Base-by-base conservation (phyloP, 2,113 vertebrate genomes). In the Phyllopteryx taeniolatus region DNA sequence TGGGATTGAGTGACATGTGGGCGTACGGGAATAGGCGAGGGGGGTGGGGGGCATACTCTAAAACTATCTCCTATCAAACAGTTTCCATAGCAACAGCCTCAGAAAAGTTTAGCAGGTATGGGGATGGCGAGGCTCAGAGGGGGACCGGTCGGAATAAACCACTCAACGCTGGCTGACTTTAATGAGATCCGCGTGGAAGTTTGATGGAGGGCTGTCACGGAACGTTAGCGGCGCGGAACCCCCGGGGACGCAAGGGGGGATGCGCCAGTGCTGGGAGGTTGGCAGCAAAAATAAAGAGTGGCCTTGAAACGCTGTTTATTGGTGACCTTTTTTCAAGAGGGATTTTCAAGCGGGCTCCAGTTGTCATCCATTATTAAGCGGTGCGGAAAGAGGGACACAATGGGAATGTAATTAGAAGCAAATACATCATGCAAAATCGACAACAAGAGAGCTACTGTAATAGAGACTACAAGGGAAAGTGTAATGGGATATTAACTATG, bases 31-130 rank as follows among this genome's bases (percentile, higher is more conserved):
- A 67, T 35, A 61, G 54, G 70, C 47, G 54, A 63, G 42, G 2
- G 12, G n/a, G 17, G 51, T 27, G 57, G 49, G 27, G 8, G 8
- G 20, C 20, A 56, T 20, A 74, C 69, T 68, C 39, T 60, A 60
- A 39, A 15, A 27, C 71, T 72, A 53, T 70, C 59, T 62, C 66
- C 70, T 56, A 75, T 83, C 76, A 78, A 78, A 69, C 80, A 14
- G 83, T 86, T 85, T 84, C 82, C 75, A 81, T 79, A 63, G 87
- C 79, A 80, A 88, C 75, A 19, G 14, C 71, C 74, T 57, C 13
- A 67, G 68, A 12, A 75, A 65, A 44, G 66, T 75, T 83, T 44
- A 79, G 71, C 73, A 71, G 77, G 72, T 79, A 64, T 13, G 42
- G 59, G 60, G 69, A 75, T 3, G 27, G 15, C 0, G 15, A 33